Conservation (phyloP, 2,113 vertebrate genomes). For the Chroicocephalus ridibundus region DNA sequence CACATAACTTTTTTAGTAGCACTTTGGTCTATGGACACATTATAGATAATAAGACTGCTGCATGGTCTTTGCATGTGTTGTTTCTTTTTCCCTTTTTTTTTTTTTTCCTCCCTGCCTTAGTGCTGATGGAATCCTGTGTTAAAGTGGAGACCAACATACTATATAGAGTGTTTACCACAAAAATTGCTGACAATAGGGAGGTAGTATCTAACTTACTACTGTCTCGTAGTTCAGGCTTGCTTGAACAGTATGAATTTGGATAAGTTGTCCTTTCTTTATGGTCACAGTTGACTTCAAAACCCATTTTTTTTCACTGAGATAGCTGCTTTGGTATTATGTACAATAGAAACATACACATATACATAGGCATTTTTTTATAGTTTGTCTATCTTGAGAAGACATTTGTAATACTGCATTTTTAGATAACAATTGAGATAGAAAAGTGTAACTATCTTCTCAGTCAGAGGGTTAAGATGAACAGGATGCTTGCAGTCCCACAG, state of each 20-base stretch:
- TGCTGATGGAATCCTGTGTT: background rate
- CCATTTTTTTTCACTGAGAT: background rate
- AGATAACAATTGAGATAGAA: background rate
- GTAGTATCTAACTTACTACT: background rate
- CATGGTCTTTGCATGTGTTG: background rate
- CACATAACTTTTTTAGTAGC: background rate
- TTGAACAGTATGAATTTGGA: background rate
- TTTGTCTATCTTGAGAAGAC: background rate
- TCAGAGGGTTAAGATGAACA: background rate
- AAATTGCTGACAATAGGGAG: fast-evolving
- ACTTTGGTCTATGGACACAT: background rate
- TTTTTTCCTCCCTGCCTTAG: fast-evolving
- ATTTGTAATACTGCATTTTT: background rate
- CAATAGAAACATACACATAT: background rate
- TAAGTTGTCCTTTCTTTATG: background rate
- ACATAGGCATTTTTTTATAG: background rate
- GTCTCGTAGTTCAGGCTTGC: background rate
- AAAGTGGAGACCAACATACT: background rate
- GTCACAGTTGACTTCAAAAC: background rate
- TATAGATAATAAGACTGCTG: background rate
- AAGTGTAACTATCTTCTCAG: background rate
- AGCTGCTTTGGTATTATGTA: background rate
- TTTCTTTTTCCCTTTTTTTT: background rate
- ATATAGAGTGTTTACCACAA: background rate
- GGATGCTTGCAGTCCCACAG: background rate